Evolutionary conservation across 2,888 invertebrate species (phyloP), one percentile per base, ranked within the genome.

Genomic region (Acutogordius australiensis): DNA sequence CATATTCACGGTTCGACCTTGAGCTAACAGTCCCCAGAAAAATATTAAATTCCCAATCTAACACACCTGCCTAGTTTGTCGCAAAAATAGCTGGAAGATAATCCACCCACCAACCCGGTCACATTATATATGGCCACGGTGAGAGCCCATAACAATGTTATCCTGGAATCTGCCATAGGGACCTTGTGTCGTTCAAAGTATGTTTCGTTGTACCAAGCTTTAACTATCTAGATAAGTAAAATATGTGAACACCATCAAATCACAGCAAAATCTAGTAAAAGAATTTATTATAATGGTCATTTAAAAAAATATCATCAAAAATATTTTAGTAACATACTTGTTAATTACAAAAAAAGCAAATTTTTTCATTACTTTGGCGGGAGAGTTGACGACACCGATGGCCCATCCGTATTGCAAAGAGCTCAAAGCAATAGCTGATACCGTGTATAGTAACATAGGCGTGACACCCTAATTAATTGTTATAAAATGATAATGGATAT

Each of bases 71-170:
- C 70, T 62, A 69, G 67, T 60, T 64, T 65, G 60, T 69, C 66
- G 0, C 68, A 65, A 67, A 68, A 69, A 66, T 66, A 66, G 1
- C 68, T 69, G 1, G 67, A 68, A 1, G 66, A 56, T 1, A 70
- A 63, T 1, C 69, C 70, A 0, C 70, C 70, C 1, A 68, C 61
- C 63, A 67, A 65, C 1, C 70, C 70, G 1, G 69, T 70, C 1
- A 68, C 66, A 29, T 69, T 67, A 62, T 68, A 69, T n/a, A 68
- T 67, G 45, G 69, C 65, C 28, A 69, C 70, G 2, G 67, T 65
- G 28, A 69, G 8, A 1, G 68, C 65, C 65, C 67, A 69, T 18
- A 69, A 62, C 57, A 65, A 64, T 2, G 64, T 65, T 21, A 65
- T 57, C 0, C 65, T 63, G 2, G 57, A 61, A 1, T 61, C 64